Conservation (phyloP, 2,113 vertebrate genomes). For the Seriola dumerili region DNA sequence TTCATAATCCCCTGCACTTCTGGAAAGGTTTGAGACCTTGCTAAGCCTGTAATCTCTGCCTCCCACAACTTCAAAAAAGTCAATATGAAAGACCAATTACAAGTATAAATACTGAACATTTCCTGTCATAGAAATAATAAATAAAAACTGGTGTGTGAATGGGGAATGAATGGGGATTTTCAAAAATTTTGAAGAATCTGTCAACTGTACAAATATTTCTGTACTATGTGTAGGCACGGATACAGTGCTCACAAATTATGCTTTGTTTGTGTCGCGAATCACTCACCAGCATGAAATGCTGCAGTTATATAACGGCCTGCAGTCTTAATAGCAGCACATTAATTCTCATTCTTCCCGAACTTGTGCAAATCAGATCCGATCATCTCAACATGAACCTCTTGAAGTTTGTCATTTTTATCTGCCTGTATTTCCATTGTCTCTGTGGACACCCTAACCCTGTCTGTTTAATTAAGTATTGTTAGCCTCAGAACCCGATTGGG, state of each 20-base stretch:
- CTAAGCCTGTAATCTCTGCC: slow-evolving; percentile 79
- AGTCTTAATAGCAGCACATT: slow-evolving; percentile 5
- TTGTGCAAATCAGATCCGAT: slow-evolving; percentile 22
- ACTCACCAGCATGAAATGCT: background rate
- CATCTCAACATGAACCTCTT: slow-evolving; percentile 12
- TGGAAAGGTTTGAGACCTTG: slow-evolving; percentile 75
- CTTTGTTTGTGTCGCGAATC: background rate
- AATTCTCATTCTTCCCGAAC: slow-evolving; percentile 17
- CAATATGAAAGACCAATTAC: slow-evolving; percentile 75
- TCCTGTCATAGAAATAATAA: slow-evolving; percentile 44
- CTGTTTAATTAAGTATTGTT: slow-evolving; percentile 71
- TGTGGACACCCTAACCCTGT: slow-evolving; percentile 37
- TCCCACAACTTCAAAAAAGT: slow-evolving; percentile 77
- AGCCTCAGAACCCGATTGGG: slow-evolving; percentile 51
- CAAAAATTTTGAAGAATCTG: slow-evolving; percentile 1
- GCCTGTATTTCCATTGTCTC: slow-evolving; percentile 54
- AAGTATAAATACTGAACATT: slow-evolving; percentile 66
- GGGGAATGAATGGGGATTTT: background rate
- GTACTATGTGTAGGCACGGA: background rate
- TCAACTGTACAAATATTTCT: slow-evolving; percentile 11
- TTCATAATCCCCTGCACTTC: slow-evolving; percentile 70
- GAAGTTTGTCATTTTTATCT: slow-evolving; percentile 52
- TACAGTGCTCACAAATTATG: background rate
- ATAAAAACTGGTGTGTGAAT: slow-evolving; percentile 14
- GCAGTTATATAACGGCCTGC: background rate